phyloP scores from a whole-genome alignment of 2,797 vertebrate species.

The Chelon labrosus region DNA sequence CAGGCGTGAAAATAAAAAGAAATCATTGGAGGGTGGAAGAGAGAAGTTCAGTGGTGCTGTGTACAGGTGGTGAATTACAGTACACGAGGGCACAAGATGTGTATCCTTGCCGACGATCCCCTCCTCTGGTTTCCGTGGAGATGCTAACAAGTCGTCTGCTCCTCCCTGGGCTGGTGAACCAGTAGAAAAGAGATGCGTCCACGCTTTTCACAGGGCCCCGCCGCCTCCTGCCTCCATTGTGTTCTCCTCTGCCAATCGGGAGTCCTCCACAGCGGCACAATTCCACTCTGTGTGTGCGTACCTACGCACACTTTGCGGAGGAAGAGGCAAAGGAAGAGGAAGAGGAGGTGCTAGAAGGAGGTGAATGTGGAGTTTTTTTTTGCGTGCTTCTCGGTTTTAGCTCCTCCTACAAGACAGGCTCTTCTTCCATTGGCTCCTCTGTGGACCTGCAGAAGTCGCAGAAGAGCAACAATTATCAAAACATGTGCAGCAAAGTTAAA shows the following conservation, averaged over 20 bases:
- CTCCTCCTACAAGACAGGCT: constrained; percentile 88
- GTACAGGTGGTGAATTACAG: constrained; percentile 47
- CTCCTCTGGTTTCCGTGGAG: constrained; percentile 66
- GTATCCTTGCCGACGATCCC: constrained; percentile 32
- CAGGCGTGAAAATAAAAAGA: constrained; percentile 25
- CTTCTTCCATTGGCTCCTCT: constrained; percentile 97
- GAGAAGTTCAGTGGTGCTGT: constrained; percentile 50
- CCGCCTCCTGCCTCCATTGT: constrained; percentile 38
- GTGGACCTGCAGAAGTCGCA: constrained; percentile 81
- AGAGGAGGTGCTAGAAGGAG: constrained; percentile 68
- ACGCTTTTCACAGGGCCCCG: constrained; percentile 31
- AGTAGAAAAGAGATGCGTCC: constrained; percentile 42
- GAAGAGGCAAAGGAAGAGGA: constrained; percentile 56
- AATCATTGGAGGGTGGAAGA: constrained; percentile 15
- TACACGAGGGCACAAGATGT: constrained; percentile 24
- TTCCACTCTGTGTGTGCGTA: constrained; percentile 33
- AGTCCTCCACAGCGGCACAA: constrained; percentile 44
- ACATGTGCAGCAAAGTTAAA: neutral
- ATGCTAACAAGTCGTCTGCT: constrained; percentile 72
- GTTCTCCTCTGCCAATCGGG: constrained; percentile 51
- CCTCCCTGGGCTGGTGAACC: constrained; percentile 46
- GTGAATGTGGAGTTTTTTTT: constrained; percentile 58
- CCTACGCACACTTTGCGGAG: constrained; percentile 45
- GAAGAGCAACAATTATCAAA: constrained; percentile 2
- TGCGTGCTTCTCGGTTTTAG: constrained; percentile 52